Evolutionary conservation across 2,113 vertebrate species (phyloP).

Genomic region (Polypterus bichir): DNA sequence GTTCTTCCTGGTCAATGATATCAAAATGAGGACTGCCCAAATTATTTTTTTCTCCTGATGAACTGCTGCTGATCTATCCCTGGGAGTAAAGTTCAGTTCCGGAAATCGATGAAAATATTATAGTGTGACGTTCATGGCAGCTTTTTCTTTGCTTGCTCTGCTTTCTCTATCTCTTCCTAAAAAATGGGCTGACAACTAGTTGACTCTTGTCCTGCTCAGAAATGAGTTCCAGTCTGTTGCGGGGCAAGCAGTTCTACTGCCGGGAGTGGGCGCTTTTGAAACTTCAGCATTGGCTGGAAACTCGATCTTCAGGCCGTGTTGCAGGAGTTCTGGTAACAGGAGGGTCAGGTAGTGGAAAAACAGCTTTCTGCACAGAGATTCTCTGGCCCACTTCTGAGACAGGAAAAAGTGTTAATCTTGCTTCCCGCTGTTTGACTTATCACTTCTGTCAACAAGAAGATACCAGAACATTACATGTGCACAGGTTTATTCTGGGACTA

Average conservation of each 20-base stretch:
- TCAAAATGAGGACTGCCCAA: too few relatives aligned
- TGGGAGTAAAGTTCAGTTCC: too few relatives aligned
- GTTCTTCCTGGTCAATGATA: too few relatives aligned
- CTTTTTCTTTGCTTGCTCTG: too few relatives aligned
- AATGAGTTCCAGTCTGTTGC: constrained; percentile 39
- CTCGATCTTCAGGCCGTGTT: constrained; percentile 19
- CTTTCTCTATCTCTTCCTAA: too few relatives aligned
- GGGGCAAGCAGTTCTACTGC: constrained; percentile 53
- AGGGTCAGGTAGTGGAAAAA: constrained; percentile 56
- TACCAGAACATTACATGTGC: constrained; percentile 35
- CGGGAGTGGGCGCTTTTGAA: constrained; percentile 66
- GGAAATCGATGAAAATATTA: too few relatives aligned
- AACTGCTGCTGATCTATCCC: too few relatives aligned
- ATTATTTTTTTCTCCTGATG: too few relatives aligned
- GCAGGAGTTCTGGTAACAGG: constrained; percentile 49
- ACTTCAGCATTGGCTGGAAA: constrained; percentile 45
- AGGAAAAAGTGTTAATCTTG: constrained; percentile 31
- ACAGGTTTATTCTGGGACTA: constrained; percentile 51
- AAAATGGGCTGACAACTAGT: too few relatives aligned
- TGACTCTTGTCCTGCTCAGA: constrained; percentile 21
- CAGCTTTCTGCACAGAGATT: constrained; percentile 47
- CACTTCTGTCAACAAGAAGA: constrained; percentile 61
- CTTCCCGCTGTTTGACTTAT: constrained; percentile 44
- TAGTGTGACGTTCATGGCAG: too few relatives aligned
- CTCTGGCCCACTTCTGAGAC: constrained; percentile 49